Conservation (phyloP, 2,888 invertebrate genomes). For the Cataglyphis cursor region DNA sequence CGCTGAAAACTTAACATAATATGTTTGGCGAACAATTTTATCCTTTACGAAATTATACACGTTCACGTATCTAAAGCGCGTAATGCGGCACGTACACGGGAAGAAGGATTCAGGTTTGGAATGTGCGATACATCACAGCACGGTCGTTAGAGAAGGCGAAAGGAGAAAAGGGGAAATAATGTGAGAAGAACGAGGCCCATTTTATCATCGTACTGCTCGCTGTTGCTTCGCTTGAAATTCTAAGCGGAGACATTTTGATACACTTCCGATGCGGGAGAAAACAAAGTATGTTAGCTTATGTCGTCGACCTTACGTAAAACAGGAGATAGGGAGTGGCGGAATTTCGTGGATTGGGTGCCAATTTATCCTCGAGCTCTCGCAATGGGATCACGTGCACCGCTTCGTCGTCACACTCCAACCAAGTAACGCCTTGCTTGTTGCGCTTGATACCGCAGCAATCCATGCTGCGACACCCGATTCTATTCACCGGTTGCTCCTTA, state of each 20-base stretch:
- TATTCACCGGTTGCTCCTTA: constrained; percentile 81
- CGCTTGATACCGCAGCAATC: constrained; percentile 88
- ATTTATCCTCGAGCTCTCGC: constrained; percentile 92
- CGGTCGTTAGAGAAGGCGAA: constrained; percentile 26
- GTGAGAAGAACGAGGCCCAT: constrained; percentile 58
- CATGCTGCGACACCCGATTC: constrained; percentile 87
- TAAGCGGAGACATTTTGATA: constrained; percentile 33
- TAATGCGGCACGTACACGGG: constrained; percentile 60
- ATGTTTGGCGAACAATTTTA: constrained; percentile 60
- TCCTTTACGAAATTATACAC: constrained; percentile 69
- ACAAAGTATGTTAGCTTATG: constrained; percentile 71
- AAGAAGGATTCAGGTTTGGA: constrained; percentile 72
- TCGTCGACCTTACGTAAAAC: constrained; percentile 90
- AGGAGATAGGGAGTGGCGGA: constrained; percentile 95
- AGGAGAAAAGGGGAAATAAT: background rate
- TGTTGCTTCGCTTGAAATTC: constrained; percentile 8
- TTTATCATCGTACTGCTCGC: constrained; percentile 24
- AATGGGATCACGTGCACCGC: constrained; percentile 93
- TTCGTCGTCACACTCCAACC: constrained; percentile 97
- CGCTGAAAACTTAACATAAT: constrained; percentile 57
- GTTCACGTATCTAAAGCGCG: constrained; percentile 59
- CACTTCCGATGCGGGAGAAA: constrained; percentile 3
- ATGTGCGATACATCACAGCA: constrained; percentile 72
- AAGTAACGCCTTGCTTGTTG: constrained; percentile 87
- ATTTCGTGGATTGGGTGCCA: constrained; percentile 91